Evolutionary conservation across 1,140 invertebrate genomes (phyloP).

Genomic region (Neodiprion lecontei): DNA sequence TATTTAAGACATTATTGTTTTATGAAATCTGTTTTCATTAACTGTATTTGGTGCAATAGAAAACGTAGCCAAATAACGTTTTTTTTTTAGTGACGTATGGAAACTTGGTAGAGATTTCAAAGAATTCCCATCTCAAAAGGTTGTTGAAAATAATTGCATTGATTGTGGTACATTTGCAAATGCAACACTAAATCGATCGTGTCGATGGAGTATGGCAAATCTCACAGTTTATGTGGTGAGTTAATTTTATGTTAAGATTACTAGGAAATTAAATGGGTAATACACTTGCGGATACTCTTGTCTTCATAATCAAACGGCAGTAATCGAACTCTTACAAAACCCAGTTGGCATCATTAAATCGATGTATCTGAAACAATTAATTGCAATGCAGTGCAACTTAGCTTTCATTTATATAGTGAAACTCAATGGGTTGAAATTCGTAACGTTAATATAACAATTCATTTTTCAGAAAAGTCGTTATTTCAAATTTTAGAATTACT

Average conservation of each 20-base stretch:
- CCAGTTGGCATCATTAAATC: no score
- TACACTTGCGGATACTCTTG: no score
- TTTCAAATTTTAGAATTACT: neutral
- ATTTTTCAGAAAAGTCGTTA: no score
- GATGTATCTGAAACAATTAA: no score
- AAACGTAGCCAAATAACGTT: neutral
- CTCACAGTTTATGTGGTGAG: slow-evolving; percentile 66
- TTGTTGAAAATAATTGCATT: slow-evolving; percentile 67
- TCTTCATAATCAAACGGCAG: no score
- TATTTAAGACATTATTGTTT: no score
- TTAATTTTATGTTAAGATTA: slow-evolving; percentile 21
- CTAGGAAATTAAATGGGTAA: neutral
- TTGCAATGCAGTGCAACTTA: neutral
- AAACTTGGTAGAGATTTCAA: slow-evolving; percentile 70
- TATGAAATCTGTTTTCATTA: no score
- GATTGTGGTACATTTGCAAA: slow-evolving; percentile 68
- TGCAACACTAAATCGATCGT: slow-evolving; percentile 58
- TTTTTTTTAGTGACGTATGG: slow-evolving; percentile 66
- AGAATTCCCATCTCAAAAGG: slow-evolving; percentile 59
- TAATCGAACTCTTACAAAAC: no score
- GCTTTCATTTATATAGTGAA: slow-evolving; percentile 15
- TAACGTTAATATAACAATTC: neutral
- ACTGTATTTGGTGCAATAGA: no score
- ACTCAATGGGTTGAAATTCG: neutral
- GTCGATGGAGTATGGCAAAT: slow-evolving; percentile 69